Percentiles rank a stretch among this genome's conserved stretches.
phyloP scores from a whole-genome alignment of 2,797 vertebrate species.

The Sparidentex hasta region DNA sequence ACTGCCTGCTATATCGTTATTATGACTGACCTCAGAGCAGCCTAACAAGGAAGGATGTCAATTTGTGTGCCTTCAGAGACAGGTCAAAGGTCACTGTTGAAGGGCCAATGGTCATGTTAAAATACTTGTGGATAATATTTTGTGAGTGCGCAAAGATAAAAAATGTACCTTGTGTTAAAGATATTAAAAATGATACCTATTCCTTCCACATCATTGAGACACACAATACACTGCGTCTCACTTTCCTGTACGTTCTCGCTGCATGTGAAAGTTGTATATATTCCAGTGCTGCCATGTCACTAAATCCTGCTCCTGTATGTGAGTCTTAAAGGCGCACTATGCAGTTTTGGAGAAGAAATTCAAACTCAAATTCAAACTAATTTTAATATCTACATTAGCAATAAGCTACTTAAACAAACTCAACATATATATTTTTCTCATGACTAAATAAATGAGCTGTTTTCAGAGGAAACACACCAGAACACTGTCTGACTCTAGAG shows the following conservation, averaged over 20 bases:
- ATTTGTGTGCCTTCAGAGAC: neutral
- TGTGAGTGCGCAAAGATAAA: neutral
- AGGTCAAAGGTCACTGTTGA: constrained; percentile 10
- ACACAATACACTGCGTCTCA: neutral
- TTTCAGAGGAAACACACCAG: too few relatives aligned
- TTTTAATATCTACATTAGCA: too few relatives aligned
- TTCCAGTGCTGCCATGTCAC: neutral
- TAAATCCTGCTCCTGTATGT: neutral
- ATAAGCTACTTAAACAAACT: too few relatives aligned
- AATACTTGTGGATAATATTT: neutral
- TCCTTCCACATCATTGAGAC: neutral
- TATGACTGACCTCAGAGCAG: neutral
- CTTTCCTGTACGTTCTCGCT: neutral
- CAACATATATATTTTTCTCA: too few relatives aligned
- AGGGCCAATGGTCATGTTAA: neutral
- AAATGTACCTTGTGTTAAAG: neutral
- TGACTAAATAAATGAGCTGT: too few relatives aligned
- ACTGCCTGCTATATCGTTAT: neutral
- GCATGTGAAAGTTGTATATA: neutral
- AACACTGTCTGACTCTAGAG: too few relatives aligned
- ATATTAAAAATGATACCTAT: too few relatives aligned
- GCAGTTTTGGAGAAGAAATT: too few relatives aligned
- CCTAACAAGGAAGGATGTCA: neutral
- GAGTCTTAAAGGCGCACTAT: neutral
- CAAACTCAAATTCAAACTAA: too few relatives aligned